A percentile compares a stretch with the other conserved stretches of the same genome.
These are phyloP conservation scores for Leuciscus waleckii DNA, from an alignment of 2,797 vertebrate genomes.

Conservation along the genomic window DNA sequence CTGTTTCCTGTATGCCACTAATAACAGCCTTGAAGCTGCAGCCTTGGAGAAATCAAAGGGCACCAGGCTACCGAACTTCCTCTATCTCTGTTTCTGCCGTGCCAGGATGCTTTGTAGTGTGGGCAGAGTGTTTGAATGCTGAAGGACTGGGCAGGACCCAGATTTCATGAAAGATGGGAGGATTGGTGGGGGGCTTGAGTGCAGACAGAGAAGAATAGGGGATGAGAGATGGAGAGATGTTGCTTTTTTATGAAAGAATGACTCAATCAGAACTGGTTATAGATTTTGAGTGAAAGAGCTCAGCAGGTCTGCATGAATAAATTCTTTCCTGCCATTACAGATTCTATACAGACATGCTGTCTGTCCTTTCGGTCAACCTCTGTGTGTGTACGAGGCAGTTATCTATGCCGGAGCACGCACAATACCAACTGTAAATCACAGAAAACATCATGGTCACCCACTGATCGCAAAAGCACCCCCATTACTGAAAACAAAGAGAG, in stretches of 20 bases:
- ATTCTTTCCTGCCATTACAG: background rate
- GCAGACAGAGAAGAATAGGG: background rate
- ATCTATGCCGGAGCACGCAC: constrained; percentile 58
- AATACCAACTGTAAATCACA: constrained; percentile 64
- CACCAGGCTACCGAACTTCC: constrained; percentile 40
- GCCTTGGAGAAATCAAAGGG: constrained; percentile 62
- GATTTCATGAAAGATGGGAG: constrained; percentile 28
- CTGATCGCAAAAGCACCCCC: constrained; percentile 24
- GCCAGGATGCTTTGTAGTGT: constrained; percentile 58
- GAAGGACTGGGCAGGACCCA: constrained; percentile 41
- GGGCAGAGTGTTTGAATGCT: constrained; percentile 42
- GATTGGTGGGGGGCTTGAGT: background rate
- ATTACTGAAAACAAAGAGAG: constrained; percentile 38
- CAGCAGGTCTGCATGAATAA: constrained; percentile 20
- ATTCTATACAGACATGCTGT: constrained; percentile 17
- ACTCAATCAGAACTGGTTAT: constrained; percentile 43
- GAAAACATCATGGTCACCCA: constrained; percentile 51
- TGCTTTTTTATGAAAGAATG: constrained; percentile 22
- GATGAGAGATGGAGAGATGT: background rate
- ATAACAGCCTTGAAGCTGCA: constrained; percentile 67
- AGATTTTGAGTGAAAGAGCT: constrained; percentile 42
- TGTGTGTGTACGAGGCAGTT: constrained; percentile 57
- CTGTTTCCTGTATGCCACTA: constrained; percentile 56
- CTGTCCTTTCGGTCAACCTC: constrained; percentile 25
- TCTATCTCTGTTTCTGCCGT: constrained; percentile 49